phyloP scores from a whole-genome alignment of 2,888 invertebrate genomes.

The Pristionchus mayeri region DNA sequence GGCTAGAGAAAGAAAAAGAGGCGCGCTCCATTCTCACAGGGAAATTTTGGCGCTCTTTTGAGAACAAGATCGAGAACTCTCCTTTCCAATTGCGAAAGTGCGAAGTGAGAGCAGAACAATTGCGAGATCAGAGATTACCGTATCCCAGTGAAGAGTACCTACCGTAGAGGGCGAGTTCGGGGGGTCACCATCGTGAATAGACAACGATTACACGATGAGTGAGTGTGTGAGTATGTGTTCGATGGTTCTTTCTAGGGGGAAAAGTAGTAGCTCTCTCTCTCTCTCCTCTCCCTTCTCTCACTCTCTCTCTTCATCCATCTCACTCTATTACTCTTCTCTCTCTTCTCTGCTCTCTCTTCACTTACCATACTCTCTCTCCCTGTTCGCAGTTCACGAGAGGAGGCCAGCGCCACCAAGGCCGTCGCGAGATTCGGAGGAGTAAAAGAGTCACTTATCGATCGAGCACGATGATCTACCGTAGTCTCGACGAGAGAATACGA shows the following conservation, averaged over 20 bases:
- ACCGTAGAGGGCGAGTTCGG: not conserved
- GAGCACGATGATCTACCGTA: constrained; percentile 8
- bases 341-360: not conserved
- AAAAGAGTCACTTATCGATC: constrained; percentile 25
- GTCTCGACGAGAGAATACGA: not conserved
- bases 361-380: not conserved
- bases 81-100: constrained; percentile 10
- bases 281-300: not conserved
- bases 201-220: constrained; percentile 4
- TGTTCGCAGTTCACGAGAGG: constrained; percentile 42
- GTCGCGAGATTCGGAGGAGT: not conserved
- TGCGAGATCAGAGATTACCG: constrained; percentile 27
- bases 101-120: not conserved
- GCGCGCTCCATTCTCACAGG: not conserved
- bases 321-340: not conserved
- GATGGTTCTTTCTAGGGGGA: constrained; percentile 6
- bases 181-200: not conserved
- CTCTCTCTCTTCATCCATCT: not conserved
- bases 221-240: constrained; percentile 25
- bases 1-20: constrained; percentile 3
- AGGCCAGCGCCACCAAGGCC: constrained; percentile 40
- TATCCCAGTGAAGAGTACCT: not conserved
- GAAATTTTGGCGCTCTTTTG: constrained; percentile 15
- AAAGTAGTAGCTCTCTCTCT: constrained; percentile 35
- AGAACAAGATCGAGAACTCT: not conserved